Conservation (phyloP, 1,140 invertebrate genomes). For the Drosophila willistoni region DNA sequence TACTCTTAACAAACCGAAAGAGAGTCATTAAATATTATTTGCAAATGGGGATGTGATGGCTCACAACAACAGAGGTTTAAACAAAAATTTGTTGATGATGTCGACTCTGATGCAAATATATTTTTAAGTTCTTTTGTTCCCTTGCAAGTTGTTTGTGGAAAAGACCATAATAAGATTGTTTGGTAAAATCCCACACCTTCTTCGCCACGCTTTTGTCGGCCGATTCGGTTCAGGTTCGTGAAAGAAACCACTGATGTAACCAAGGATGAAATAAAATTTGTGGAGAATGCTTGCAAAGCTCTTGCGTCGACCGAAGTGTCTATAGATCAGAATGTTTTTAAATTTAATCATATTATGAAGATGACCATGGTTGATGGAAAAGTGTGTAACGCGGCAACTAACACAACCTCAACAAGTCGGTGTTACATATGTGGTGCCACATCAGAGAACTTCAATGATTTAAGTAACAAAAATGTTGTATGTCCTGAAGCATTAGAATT, state of each 20-base stretch:
- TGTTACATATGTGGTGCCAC: conserved; percentile 6
- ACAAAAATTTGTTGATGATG: too few species aligned
- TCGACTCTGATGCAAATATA: too few species aligned
- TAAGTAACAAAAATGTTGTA: too few species aligned
- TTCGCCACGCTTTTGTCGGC: not conserved
- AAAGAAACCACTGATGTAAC: conserved; percentile 4
- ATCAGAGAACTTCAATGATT: not conserved
- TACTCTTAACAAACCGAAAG: too few species aligned
- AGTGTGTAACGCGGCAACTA: not conserved
- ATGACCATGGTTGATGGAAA: conserved; percentile 7
- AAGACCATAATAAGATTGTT: not conserved
- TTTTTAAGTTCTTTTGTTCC: conserved; percentile 15
- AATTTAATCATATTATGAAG: too few species aligned
- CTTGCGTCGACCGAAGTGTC: too few species aligned
- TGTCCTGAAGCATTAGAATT: too few species aligned
- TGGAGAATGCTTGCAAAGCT: too few species aligned
- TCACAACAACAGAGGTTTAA: too few species aligned
- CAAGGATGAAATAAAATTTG: conserved; percentile 5
- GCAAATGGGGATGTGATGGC: too few species aligned
- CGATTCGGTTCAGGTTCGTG: conserved; percentile 1
- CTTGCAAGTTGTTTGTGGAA: conserved; percentile 3
- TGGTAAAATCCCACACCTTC: conserved; percentile 2
- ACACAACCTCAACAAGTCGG: conserved; percentile 2
- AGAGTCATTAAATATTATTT: too few species aligned
- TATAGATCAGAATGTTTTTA: too few species aligned